Conservation (phyloP, 2,797 vertebrate species). For the Sebastes hubbsi region DNA sequence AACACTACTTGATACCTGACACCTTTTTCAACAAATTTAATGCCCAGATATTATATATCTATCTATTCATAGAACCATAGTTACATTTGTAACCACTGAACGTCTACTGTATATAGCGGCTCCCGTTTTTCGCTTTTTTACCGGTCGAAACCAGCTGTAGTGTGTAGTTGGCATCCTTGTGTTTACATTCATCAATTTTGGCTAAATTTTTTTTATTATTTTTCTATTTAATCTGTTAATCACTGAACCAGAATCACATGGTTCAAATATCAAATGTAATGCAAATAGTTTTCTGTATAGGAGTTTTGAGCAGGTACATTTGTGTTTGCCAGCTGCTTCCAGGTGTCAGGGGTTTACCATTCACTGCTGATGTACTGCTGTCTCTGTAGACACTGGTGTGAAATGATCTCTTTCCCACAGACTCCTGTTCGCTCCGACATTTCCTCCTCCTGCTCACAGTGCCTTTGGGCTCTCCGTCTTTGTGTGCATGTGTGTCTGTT, state of each 20-base stretch:
- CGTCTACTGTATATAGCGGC: background rate
- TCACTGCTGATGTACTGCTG: constrained; percentile 41
- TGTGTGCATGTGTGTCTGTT: constrained; percentile 1
- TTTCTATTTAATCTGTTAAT: background rate
- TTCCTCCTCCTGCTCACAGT: constrained; percentile 74
- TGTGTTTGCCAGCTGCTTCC: constrained; percentile 30
- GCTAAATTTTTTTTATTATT: background rate
- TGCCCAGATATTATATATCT: background rate
- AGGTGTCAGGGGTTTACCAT: constrained; percentile 37
- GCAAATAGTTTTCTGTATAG: background rate
- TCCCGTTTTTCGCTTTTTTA: background rate
- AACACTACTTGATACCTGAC: background rate
- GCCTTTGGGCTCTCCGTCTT: constrained; percentile 62
- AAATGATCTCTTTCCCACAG: constrained; percentile 71
- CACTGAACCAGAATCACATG: background rate
- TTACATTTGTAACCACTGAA: background rate
- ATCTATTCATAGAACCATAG: background rate
- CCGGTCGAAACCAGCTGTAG: too few relatives aligned
- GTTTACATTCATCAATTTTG: background rate
- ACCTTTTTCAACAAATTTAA: background rate
- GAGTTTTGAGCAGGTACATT: background rate
- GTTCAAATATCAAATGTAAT: background rate
- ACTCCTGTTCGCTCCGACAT: constrained; percentile 77
- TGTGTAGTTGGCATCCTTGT: background rate
- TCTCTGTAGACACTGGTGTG: constrained; percentile 68